Base-by-base conservation (phyloP, 1,140 invertebrate genomes). In the Hycleus cichorii region DNA sequence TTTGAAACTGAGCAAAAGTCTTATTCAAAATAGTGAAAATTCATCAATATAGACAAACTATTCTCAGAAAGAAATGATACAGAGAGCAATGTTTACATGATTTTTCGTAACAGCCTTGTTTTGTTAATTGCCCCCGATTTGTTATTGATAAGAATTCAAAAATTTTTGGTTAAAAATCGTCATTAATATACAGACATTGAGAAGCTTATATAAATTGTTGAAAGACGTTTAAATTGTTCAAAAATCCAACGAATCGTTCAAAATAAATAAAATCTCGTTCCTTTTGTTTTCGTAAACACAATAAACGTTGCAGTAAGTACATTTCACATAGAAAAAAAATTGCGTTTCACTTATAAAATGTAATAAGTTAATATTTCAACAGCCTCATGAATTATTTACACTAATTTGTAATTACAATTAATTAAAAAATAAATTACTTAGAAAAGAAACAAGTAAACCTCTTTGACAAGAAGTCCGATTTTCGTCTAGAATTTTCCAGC, bases 301-400 rank as follows among this genome's bases (percentile, higher is more conserved):
- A 18, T 18, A 18, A 18, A 18, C 32, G 32, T 32, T 18, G 18
- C 18, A 18, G 60, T 69, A 69, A 69, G 68, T 69, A 69, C 68
- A 68, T 64, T 64, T 61, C 62, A 65, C 67, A 69, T 64, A 63
- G 4, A 32, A 32, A 32, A 4, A 32, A 32, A 32, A 32, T 5
- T 5, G 32, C 7, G 52, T 64, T 63, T 59, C 58, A 64, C 53
- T 68, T 64, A 66, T 57, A 68, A 68, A 68, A 65, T 60, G 51
- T 64, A 67, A 67, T 67, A 69, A 70, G 62, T 70, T 70, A 70
- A 68, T 66, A 65, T 63, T 67, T 69, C 60, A 69, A 70, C 68
- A 70, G 68, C 68, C 68, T 70, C 66, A 59, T 67, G 60, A 59
- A 64, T 64, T 57, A 64, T 68, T 68, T 66, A 49, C 51, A 62